phyloP scores from a whole-genome alignment of 2,888 invertebrate species.

The Cheilosia pagana region DNA sequence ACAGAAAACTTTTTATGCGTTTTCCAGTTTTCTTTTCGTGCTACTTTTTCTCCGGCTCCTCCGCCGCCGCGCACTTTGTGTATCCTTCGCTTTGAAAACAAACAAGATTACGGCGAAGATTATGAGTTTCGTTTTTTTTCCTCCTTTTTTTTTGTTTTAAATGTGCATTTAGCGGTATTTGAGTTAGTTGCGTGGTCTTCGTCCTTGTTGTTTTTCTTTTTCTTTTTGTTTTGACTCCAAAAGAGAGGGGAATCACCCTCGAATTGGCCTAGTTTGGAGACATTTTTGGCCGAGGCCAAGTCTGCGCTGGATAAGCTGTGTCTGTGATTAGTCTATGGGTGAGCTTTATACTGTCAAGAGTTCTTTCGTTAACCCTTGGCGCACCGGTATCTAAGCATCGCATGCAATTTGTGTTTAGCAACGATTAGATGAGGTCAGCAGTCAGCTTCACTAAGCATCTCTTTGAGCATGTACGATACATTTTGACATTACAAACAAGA shows the following conservation, averaged over 20 bases:
- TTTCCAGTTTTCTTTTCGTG: conserved; percentile 36
- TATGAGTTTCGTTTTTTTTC: conserved; percentile 58
- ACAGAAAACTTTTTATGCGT: conserved; percentile 73
- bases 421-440: too few species aligned
- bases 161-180: conserved; percentile 71
- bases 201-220: conserved; percentile 16
- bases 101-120: conserved; percentile 70
- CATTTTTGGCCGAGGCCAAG: conserved; percentile 10
- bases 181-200: conserved; percentile 36
- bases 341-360: too few species aligned
- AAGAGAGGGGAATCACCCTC: conserved; percentile 16
- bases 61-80: not conserved
- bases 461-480: too few species aligned
- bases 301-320: not conserved
- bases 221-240: conserved; percentile 63
- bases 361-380: too few species aligned
- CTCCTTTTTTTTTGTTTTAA: conserved; percentile 22
- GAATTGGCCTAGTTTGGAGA: conserved; percentile 63
- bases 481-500: too few species aligned
- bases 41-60: conserved; percentile 6
- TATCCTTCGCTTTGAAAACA: conserved; percentile 60
- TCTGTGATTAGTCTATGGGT: not conserved
- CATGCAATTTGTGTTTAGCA: too few species aligned
- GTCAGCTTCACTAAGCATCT: too few species aligned
- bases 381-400: too few species aligned